These are phyloP conservation scores for Ennomos quercinarius DNA, from an alignment of 2,888 invertebrate genomes.

Conservation along the genomic window DNA sequence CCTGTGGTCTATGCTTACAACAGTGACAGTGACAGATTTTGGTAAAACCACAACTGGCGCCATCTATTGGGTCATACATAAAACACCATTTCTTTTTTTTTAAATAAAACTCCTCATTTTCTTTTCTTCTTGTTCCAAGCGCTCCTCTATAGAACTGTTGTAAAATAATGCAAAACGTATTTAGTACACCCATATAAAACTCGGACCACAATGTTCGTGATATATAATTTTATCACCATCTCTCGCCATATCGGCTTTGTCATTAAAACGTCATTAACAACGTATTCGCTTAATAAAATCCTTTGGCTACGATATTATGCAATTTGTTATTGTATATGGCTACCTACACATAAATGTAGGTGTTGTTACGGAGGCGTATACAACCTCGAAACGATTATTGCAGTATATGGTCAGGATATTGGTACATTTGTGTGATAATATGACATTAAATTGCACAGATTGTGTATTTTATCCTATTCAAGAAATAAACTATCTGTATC, in stretches of 20 bases:
- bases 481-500: background rate
- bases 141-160: too few relatives aligned
- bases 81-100: too few relatives aligned
- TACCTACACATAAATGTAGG: slow-evolving; percentile 39
- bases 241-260: slow-evolving; percentile 15
- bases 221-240: background rate
- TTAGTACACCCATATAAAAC: too few relatives aligned
- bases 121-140: too few relatives aligned
- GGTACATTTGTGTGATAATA: slow-evolving; percentile 34
- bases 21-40: too few relatives aligned
- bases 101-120: too few relatives aligned
- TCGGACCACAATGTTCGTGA: too few relatives aligned
- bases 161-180: too few relatives aligned
- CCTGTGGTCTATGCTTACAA: too few relatives aligned
- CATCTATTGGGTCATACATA: too few relatives aligned
- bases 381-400: slow-evolving; percentile 40
- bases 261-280: slow-evolving; percentile 34
- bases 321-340: slow-evolving; percentile 26
- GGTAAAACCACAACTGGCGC: too few relatives aligned
- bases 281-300: slow-evolving; percentile 28
- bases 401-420: slow-evolving; percentile 49
- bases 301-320: slow-evolving; percentile 31
- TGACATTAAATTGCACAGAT: slow-evolving; percentile 22
- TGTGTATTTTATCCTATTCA: background rate
- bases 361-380: slow-evolving; percentile 46